A percentile compares a stretch with the other conserved stretches of the same genome.
These are phyloP conservation scores for Regulus satrapa DNA, from an alignment of 2,113 vertebrate species.

Conservation along the genomic window DNA sequence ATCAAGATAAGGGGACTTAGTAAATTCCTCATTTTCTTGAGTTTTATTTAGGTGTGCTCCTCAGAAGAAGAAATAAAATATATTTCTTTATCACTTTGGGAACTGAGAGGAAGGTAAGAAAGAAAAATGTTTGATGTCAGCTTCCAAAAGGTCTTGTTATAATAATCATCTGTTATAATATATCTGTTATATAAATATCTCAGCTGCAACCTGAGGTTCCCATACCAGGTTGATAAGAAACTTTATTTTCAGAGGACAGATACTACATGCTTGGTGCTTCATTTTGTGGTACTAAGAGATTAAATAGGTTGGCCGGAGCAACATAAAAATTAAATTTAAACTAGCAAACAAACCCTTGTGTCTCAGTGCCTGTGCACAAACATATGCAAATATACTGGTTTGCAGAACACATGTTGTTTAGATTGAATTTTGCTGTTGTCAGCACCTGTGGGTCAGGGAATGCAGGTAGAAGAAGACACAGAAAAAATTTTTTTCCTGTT, in stretches of 20 bases:
- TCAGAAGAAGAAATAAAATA: not conserved
- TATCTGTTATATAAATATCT: too few species aligned
- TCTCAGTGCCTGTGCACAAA: not conserved
- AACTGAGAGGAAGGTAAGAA: not conserved
- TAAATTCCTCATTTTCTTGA: not conserved
- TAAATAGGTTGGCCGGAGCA: not conserved
- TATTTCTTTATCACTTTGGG: not conserved
- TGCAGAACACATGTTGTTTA: not conserved
- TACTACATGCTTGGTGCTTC: not conserved
- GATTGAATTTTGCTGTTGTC: not conserved
- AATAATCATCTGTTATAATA: not conserved
- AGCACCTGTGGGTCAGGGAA: not conserved
- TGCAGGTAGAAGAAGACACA: not conserved
- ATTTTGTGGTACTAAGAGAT: not conserved
- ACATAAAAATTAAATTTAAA: not conserved
- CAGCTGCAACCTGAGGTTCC: not conserved
- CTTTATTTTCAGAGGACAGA: not conserved
- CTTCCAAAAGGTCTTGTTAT: not conserved
- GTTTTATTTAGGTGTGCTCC: not conserved
- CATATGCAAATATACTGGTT: not conserved
- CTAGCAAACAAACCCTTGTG: not conserved
- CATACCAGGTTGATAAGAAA: not conserved
- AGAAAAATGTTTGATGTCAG: not conserved
- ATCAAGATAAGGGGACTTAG: not conserved
- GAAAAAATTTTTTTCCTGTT: not conserved